A percentile compares a stretch with the other conserved stretches of the same genome.
Evolutionary conservation across 2,888 invertebrate species (phyloP).

Genomic region (Opisthograptis luteolata): DNA sequence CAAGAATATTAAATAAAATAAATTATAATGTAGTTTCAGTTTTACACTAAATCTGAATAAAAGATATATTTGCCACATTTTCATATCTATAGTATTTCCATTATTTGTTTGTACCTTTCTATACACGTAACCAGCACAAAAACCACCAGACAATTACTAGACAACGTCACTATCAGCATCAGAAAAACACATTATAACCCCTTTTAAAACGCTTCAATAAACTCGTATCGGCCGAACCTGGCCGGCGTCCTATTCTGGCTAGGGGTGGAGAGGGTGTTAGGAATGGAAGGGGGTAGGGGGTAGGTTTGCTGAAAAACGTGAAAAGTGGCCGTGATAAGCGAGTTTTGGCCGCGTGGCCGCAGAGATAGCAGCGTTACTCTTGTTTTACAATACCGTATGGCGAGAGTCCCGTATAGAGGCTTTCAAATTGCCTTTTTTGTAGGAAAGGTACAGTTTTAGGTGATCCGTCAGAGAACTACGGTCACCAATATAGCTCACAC

Average conservation of each 20-base stretch:
- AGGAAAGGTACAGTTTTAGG: not conserved
- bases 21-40: too few relatives aligned
- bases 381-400: conserved; percentile 29
- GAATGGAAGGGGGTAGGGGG: conserved; percentile 5
- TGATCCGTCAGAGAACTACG: too few relatives aligned
- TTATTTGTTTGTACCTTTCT: not conserved
- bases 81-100: too few relatives aligned
- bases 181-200: conserved; percentile 38
- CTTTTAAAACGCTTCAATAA: conserved; percentile 55
- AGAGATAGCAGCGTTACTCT: conserved; percentile 53
- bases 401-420: conserved; percentile 7
- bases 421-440: conserved; percentile 19
- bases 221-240: conserved; percentile 52
- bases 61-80: too few relatives aligned
- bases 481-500: too few relatives aligned
- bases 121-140: not conserved
- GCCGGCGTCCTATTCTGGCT: conserved; percentile 55
- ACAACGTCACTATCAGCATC: conserved; percentile 26
- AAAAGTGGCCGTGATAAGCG: conserved; percentile 77
- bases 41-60: too few relatives aligned
- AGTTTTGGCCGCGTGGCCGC: conserved; percentile 62
- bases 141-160: conserved; percentile 22
- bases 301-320: conserved; percentile 74
- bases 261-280: conserved; percentile 16
- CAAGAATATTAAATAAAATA: too few relatives aligned